A percentile compares a stretch with the other conserved stretches of the same genome.
Conservation (phyloP, 2,888 invertebrate genomes). For the Cerceris ruficornis region DNA sequence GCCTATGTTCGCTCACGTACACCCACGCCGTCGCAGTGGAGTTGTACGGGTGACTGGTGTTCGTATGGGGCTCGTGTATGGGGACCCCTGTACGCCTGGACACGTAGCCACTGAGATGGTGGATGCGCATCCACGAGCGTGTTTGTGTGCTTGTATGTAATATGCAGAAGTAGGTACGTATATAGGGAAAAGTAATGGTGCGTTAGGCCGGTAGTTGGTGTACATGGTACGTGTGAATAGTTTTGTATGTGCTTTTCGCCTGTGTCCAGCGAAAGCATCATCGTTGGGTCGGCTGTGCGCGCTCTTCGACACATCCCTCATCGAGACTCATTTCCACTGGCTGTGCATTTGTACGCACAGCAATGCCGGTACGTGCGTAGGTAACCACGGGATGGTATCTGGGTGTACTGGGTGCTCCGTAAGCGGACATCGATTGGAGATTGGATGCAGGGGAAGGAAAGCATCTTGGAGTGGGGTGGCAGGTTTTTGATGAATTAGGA, state of each 20-base stretch:
- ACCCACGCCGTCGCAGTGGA: constrained; percentile 22
- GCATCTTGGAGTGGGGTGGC: background rate
- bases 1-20: constrained; percentile 26
- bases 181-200: background rate
- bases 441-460: background rate
- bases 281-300: constrained; percentile 7
- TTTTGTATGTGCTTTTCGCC: constrained; percentile 31
- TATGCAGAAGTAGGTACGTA: constrained; percentile 26
- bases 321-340: background rate
- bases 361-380: constrained; percentile 9
- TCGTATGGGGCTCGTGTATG: background rate
- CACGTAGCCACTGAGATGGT: background rate
- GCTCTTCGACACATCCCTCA: background rate
- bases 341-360: background rate
- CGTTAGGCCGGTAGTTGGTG: background rate
- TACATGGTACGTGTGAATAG: constrained; percentile 30
- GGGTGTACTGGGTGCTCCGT: background rate
- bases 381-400: background rate
- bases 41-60: background rate
- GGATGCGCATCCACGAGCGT: background rate
- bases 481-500: no score
- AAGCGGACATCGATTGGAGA: background rate
- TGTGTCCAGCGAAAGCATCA: constrained; percentile 27
- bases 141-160: constrained; percentile 31
- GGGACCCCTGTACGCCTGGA: background rate